phyloP scores from a whole-genome alignment of 2,888 invertebrate genomes.

The Ceriagrion tenellum region DNA sequence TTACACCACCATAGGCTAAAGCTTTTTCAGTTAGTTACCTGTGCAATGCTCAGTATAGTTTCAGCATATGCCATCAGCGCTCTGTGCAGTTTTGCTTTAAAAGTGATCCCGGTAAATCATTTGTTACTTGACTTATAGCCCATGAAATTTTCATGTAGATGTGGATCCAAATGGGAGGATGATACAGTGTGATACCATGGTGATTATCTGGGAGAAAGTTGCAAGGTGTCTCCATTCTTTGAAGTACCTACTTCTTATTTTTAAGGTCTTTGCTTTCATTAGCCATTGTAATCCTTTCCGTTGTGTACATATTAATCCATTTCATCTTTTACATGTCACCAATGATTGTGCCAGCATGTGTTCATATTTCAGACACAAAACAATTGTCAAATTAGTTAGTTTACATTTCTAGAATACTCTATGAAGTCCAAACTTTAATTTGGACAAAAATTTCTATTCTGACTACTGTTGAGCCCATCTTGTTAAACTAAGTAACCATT shows the following conservation, averaged over 20 bases:
- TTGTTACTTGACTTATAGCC: background rate
- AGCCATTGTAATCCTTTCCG: background rate
- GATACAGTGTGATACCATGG: background rate
- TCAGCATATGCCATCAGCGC: background rate
- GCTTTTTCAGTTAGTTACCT: background rate
- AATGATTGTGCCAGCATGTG: background rate
- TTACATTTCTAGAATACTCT: background rate
- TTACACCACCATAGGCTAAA: background rate
- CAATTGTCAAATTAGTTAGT: background rate
- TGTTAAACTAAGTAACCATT: background rate
- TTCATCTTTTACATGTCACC: background rate
- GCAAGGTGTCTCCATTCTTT: background rate
- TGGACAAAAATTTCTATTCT: background rate
- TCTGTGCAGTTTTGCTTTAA: background rate
- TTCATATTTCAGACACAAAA: constrained; percentile 5
- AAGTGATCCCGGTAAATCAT: background rate
- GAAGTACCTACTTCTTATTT: background rate
- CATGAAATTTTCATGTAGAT: background rate
- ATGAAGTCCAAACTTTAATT: background rate
- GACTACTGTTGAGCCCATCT: background rate
- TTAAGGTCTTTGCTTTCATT: background rate
- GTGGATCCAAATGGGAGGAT: background rate
- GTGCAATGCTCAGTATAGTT: background rate
- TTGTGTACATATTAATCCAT: background rate
- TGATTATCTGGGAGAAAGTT: background rate